phyloP scores from a whole-genome alignment of 2,888 invertebrate genomes.

The Habrosyne pyritoides region DNA sequence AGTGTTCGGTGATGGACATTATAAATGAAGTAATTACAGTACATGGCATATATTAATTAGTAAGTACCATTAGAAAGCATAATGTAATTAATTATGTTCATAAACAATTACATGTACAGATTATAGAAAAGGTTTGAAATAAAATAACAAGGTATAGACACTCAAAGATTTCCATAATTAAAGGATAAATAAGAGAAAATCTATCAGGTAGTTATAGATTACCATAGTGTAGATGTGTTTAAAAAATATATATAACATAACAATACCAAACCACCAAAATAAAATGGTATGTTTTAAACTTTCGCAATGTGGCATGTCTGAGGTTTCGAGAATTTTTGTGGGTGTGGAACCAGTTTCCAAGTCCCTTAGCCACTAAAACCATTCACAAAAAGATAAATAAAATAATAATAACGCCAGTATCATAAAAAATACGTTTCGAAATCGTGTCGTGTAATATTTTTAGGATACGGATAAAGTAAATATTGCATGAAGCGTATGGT shows the following conservation, averaged over 20 bases:
- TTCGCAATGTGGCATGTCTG: conserved; percentile 43
- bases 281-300: conserved; percentile 30
- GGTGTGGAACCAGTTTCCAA: conserved; percentile 63
- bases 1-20: too few relatives aligned
- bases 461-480: conserved; percentile 60
- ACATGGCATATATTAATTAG: too few relatives aligned
- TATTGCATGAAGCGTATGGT: conserved; percentile 63
- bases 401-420: conserved; percentile 30
- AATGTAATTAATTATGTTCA: too few relatives aligned
- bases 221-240: too few relatives aligned
- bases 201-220: too few relatives aligned
- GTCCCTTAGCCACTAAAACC: conserved; percentile 36
- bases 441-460: conserved; percentile 54
- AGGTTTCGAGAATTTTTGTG: conserved; percentile 44
- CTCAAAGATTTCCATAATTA: too few relatives aligned
- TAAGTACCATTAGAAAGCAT: too few relatives aligned
- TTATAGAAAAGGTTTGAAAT: too few relatives aligned
- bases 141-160: not conserved
- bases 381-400: conserved; percentile 33
- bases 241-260: too few relatives aligned
- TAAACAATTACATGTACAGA: too few relatives aligned
- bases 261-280: not conserved
- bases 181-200: too few relatives aligned
- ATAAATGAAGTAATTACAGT: too few relatives aligned
- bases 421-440: conserved; percentile 33